A percentile compares a stretch with the other conserved stretches of the same genome.
Conservation (phyloP, 2,888 invertebrate species). For the Lithodes maja region DNA sequence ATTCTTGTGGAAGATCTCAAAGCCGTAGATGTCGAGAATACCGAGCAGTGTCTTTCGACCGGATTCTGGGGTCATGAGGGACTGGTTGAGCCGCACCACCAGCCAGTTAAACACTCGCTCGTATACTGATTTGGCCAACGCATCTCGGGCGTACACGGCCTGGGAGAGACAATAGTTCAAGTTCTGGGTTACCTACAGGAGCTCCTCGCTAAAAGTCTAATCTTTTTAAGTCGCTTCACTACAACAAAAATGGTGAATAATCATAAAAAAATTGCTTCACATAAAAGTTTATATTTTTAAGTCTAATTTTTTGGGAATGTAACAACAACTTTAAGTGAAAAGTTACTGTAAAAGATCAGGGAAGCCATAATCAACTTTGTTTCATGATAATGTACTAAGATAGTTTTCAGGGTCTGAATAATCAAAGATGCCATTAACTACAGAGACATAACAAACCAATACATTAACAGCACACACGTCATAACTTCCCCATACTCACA, state of each 20-base stretch:
- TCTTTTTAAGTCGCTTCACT: neutral
- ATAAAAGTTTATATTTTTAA: neutral
- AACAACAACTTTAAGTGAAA: no score
- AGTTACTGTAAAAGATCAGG: no score
- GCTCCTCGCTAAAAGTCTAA: neutral
- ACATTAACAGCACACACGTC: no score
- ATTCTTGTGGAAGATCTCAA: constrained; percentile 93
- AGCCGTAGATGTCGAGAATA: constrained; percentile 94
- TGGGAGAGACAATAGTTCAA: constrained; percentile 73
- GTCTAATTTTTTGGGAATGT: no score
- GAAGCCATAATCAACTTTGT: no score
- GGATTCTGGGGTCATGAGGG: constrained; percentile 80
- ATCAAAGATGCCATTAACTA: no score
- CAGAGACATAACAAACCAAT: no score
- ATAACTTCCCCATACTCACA: no score
- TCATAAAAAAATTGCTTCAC: neutral
- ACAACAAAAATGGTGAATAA: neutral
- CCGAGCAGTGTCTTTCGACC: constrained; percentile 82
- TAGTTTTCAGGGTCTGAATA: no score
- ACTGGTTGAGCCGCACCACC: constrained; percentile 85
- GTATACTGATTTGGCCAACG: constrained; percentile 92
- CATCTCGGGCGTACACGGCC: constrained; percentile 90
- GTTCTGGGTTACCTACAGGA: no score
- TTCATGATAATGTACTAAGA: no score
- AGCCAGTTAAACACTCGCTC: constrained; percentile 94